Conservation (phyloP, 2,113 vertebrate species). For the Pogonocichla stellata region DNA sequence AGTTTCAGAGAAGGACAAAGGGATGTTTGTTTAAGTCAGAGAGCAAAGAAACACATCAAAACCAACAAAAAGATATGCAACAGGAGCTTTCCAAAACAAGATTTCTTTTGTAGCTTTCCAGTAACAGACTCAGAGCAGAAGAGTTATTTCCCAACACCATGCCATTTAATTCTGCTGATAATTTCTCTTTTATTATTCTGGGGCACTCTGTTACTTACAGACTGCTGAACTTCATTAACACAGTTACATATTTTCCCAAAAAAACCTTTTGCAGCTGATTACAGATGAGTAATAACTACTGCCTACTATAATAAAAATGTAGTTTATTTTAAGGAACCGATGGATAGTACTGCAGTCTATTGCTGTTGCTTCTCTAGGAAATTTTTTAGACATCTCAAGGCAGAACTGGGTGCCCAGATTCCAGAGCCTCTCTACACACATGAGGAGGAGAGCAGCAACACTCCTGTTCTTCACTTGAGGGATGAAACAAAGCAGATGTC, state of each 20-base stretch:
- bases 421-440: accelerated
- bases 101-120: neutral
- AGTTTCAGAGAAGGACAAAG: slow-evolving; percentile 18
- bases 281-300: neutral
- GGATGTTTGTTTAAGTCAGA: slow-evolving; percentile 48
- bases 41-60: slow-evolving; percentile 16
- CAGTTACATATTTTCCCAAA: neutral
- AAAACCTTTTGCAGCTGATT: neutral
- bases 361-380: neutral
- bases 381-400: neutral
- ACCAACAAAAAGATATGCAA: neutral
- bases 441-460: neutral
- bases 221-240: neutral
- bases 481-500: neutral
- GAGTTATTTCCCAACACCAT: neutral
- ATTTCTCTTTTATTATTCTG: neutral
- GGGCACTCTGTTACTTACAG: neutral
- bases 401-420: neutral
- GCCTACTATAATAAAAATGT: neutral
- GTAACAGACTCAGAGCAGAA: neutral
- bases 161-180: neutral
- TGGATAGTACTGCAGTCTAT: neutral
- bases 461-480: neutral
- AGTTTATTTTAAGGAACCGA: neutral
- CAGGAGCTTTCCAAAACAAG: neutral